Evolutionary conservation across 2,888 invertebrate genomes (phyloP).

Genomic region (Therioaphis trifolii): DNA sequence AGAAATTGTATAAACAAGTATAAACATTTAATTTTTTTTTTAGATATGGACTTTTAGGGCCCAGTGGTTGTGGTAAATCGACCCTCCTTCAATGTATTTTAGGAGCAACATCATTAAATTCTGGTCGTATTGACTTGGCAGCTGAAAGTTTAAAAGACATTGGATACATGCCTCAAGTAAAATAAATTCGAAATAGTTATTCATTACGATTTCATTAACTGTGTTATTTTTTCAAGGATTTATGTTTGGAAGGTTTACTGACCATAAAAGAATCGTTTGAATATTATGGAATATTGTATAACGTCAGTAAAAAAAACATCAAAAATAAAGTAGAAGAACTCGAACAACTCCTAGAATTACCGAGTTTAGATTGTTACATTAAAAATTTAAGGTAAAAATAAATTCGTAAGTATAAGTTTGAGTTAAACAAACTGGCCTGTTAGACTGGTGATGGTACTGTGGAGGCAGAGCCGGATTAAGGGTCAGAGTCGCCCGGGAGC

Average conservation of each 20-base stretch:
- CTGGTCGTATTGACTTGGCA: slow-evolving; percentile 69
- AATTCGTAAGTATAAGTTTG: no score
- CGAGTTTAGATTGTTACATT: slow-evolving; percentile 21
- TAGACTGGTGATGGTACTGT: no score
- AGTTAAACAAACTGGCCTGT: no score
- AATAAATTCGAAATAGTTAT: slow-evolving; percentile 67
- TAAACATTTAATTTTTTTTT: no score
- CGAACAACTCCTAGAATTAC: slow-evolving; percentile 27
- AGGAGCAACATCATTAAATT: slow-evolving; percentile 71
- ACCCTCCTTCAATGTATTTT: slow-evolving; percentile 71
- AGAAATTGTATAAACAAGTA: no score
- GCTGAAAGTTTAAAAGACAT: slow-evolving; percentile 67
- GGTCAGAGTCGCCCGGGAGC: no score
- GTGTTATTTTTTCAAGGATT: slow-evolving; percentile 72
- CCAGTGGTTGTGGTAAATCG: slow-evolving; percentile 73
- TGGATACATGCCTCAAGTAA: slow-evolving; percentile 73
- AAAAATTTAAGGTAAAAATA: slow-evolving; percentile 48
- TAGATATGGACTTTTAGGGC: slow-evolving; percentile 72
- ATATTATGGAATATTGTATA: slow-evolving; percentile 86
- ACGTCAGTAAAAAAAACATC: slow-evolving; percentile 74
- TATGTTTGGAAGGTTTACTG: slow-evolving; percentile 79
- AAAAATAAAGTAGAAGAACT: slow-evolving; percentile 12
- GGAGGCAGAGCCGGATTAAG: no score
- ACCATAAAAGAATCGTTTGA: slow-evolving; percentile 82
- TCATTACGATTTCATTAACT: background rate